These are phyloP conservation scores for Lepidothrix coronata DNA, from an alignment of 2,113 vertebrate genomes.

Conservation along the genomic window DNA sequence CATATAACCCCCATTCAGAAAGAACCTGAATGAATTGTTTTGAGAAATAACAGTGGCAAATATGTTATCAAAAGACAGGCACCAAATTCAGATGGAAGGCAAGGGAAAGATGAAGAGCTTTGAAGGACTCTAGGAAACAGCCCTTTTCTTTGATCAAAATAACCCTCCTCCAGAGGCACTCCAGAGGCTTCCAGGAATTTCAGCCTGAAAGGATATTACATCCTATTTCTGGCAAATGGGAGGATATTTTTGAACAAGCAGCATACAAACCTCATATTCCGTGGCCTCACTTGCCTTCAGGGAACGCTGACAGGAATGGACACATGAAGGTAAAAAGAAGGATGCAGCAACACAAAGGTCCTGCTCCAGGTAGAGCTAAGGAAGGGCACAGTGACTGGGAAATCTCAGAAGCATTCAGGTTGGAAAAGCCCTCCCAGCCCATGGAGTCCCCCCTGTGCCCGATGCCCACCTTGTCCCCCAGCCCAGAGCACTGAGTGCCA, in stretches of 20 bases:
- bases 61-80: background rate
- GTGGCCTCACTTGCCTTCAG: background rate
- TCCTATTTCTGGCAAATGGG: background rate
- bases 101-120: background rate
- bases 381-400: accelerated
- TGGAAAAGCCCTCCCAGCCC: accelerated
- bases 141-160: background rate
- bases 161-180: background rate
- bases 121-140: background rate
- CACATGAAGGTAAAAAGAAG: background rate
- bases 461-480: background rate
- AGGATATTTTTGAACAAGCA: background rate
- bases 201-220: background rate
- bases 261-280: background rate
- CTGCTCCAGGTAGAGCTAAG: background rate
- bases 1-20: background rate
- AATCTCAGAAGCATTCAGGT: background rate
- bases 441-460: accelerated
- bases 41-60: background rate
- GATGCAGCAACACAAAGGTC: background rate
- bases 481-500: background rate
- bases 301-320: accelerated
- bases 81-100: background rate
- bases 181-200: background rate
- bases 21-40: background rate